Base-by-base conservation (phyloP, 2,113 vertebrate genomes). In the Platycercus adscitus region DNA sequence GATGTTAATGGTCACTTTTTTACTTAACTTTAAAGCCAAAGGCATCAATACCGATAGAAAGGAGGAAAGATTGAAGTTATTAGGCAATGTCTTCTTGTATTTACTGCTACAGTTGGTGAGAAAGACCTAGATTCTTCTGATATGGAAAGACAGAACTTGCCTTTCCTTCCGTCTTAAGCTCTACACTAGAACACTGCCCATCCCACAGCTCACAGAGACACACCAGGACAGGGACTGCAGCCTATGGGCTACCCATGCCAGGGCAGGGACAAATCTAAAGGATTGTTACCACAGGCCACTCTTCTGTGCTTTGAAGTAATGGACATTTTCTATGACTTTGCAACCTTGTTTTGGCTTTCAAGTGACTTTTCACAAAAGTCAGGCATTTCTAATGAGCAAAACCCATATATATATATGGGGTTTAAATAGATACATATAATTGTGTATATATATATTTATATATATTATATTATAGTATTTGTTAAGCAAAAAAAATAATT, bases 1-100 rank as follows among this genome's bases (percentile, higher is more conserved):
- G 37, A 47, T 58, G 53, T 80, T 90, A 91, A 8, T 26, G 64
- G 78, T 56, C 43, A 88, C 14, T 93, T 97, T 97, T 96, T 88
- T 24, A 75, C 47, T 86, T 86, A 56, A 56, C 29, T 92, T 69
- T 56, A 63, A 88, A 88, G 63, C 44, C 43, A 63, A 37, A 63
- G 23, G 8, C 63, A 86, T 81, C 33, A 68, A 19, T 63, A 20
- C 12, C n/a, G 5, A 5, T 44, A 55, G 7, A 55, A 52, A 86
- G 52, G 20, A 66, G 19, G 14, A 70, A 73, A 29, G 13, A 35
- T 3, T 82, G 61, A 56, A 80, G 11, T 11, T 87, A n/a, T 18
- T 49, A 19, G 20, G 14, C 14, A 71, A 1, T 14, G 2, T 56
- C 9, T 65, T 66, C 20, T 39, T 39, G 2, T 31, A 55, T n/a